phyloP scores from a whole-genome alignment of 1,140 invertebrate species.

The Mylabris phalerata region DNA sequence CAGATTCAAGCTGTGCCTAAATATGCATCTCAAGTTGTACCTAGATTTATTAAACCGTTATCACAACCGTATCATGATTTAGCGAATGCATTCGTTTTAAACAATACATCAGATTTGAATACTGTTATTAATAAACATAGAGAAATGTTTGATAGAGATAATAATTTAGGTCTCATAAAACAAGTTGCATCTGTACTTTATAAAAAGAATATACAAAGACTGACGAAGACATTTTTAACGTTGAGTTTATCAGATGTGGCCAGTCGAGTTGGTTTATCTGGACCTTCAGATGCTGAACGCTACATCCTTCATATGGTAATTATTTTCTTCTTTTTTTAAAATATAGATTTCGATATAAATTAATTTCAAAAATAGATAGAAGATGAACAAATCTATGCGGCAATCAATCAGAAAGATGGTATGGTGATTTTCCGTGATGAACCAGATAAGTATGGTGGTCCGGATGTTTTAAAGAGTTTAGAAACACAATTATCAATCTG shows the following conservation, averaged over 20 bases:
- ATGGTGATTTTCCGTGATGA: conserved; percentile 96
- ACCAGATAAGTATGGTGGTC: conserved; percentile 90
- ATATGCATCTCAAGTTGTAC: conserved; percentile 85
- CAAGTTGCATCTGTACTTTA: conserved; percentile 83
- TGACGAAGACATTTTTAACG: conserved; percentile 96
- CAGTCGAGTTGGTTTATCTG: conserved; percentile 75
- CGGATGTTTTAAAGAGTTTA: conserved; percentile 75
- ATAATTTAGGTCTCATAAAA: conserved; percentile 73
- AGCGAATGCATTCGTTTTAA: conserved; percentile 70
- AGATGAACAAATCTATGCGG: conserved; percentile 93
- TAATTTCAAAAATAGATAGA: conserved; percentile 68
- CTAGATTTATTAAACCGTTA: conserved; percentile 83
- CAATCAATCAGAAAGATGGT: conserved; percentile 96
- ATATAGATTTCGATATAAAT: background rate
- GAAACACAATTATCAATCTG: conserved; percentile 85
- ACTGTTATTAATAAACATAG: conserved; percentile 64
- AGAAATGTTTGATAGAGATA: conserved; percentile 67
- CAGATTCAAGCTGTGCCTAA: conserved; percentile 62
- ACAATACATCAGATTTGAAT: conserved; percentile 66
- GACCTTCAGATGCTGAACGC: conserved; percentile 82
- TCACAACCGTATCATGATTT: conserved; percentile 88
- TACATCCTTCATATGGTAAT: conserved; percentile 91
- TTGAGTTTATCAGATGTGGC: conserved; percentile 91
- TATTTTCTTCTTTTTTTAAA: background rate
- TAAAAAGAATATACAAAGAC: conserved; percentile 93